A percentile compares a stretch with the other conserved stretches of the same genome.
phyloP scores from a whole-genome alignment of 1,140 invertebrate genomes.

The Geopemphigus sp. region DNA sequence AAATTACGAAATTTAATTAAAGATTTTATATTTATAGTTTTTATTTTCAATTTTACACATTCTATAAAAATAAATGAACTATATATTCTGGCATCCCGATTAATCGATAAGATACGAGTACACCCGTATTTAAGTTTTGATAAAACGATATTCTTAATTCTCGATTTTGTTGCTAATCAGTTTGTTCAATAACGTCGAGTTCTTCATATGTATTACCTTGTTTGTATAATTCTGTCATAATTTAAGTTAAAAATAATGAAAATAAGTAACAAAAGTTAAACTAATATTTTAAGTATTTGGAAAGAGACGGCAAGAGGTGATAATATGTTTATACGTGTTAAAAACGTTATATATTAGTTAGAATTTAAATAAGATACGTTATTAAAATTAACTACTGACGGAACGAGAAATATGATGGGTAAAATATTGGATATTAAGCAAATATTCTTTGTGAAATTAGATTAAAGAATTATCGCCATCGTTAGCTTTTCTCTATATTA shows the following conservation, averaged over 20 bases:
- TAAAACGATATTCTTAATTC: constrained; percentile 14
- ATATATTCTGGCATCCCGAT: neutral
- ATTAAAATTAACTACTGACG: constrained; percentile 10
- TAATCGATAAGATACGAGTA: neutral
- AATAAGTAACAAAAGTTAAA: constrained; percentile 12
- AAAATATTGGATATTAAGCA: constrained; percentile 9
- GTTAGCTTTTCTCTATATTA: constrained; percentile 32
- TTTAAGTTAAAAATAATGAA: constrained; percentile 8
- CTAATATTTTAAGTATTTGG: constrained; percentile 4
- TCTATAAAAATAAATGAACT: neutral
- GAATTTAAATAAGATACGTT: constrained; percentile 20
- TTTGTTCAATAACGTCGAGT: neutral
- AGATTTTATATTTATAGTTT: no score
- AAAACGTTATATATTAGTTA: constrained; percentile 34
- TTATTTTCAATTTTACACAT: no score
- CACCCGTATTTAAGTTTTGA: neutral
- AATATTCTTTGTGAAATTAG: constrained; percentile 22
- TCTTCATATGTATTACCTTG: neutral
- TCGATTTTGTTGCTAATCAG: no score
- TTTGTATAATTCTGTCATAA: constrained; percentile 2
- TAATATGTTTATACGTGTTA: constrained; percentile 16
- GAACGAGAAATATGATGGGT: constrained; percentile 15
- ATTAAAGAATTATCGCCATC: constrained; percentile 22
- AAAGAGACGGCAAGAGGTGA: neutral
- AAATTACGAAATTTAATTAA: neutral